Evolutionary conservation across 2,888 invertebrate species (phyloP), one percentile per base, ranked within the genome.

Genomic region (Eustalomyia histrio): DNA sequence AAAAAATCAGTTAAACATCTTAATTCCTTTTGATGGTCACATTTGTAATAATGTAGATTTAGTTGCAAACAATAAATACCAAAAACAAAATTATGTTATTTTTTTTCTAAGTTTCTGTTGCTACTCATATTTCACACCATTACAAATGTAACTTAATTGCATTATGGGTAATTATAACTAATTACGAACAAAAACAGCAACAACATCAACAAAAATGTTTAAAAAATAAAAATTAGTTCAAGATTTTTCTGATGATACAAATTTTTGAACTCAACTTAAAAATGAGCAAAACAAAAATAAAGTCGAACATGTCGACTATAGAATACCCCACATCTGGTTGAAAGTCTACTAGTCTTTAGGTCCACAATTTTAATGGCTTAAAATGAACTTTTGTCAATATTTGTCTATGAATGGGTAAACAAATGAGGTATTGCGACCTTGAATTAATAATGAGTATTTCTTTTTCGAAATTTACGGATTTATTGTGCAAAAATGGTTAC

Each of bases 121-220:
- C 24, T 69, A 57, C 76, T 78, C 61, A 61, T 73, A 73, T 79
- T 79, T 67, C 76, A 71, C 24, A n/a, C 29, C 8, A 24, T 24
- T 39, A 50, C 24, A 18, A 29, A 64, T n/a, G 47, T 58, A 85
- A 86, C 86, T 85, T 89, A 89, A 88, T 88, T 88, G 88, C 88
- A 89, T 88, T 88, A 89, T 84, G 86, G 85, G 88, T 88, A 86
- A 88, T 89, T 89, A 89, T 86, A 88, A 87, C 88, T 87, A 87
- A 88, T 88, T 88, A 86, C 84, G 84, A 84, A 83, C n/a, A 16
- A 21, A 21, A 21, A 21, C 4, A 21, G 24, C 10, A 18, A 47
- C n/a, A n/a, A n/a, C n/a, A n/a, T n/a, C n/a, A n/a, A n/a, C n/a
- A n/a, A 67, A 58, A 63, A 55, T 29, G 84, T 74, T 71, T 55